Evolutionary conservation across 2,888 invertebrate species (phyloP).

Genomic region (Xestobium rufovillosum): DNA sequence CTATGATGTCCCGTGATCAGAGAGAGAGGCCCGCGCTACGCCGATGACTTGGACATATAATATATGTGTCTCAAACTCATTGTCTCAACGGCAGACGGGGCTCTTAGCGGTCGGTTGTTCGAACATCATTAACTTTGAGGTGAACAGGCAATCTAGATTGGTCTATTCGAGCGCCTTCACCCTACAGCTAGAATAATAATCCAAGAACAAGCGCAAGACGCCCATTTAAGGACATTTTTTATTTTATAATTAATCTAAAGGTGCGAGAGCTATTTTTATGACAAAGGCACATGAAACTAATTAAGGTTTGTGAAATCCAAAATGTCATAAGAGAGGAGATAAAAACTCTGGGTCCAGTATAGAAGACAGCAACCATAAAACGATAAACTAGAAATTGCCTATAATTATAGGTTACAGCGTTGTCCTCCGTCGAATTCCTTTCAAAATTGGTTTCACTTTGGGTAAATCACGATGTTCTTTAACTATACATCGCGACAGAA

Average conservation of each 20-base stretch:
- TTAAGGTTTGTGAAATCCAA: no score
- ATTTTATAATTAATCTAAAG: no score
- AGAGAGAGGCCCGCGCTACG: not conserved
- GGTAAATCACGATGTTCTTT: conserved; percentile 33
- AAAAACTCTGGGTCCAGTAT: no score
- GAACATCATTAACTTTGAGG: conserved; percentile 2
- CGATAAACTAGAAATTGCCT: conserved; percentile 39
- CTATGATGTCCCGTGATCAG: conserved; percentile 2
- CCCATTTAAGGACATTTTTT: no score
- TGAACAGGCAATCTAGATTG: not conserved
- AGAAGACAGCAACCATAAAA: no score
- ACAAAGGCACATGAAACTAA: no score
- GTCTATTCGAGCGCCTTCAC: no score
- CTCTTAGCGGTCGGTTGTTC: conserved; percentile 20
- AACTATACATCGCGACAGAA: no score
- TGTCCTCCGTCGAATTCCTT: conserved; percentile 38
- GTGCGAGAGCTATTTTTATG: no score
- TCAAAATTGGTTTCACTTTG: conserved; percentile 40
- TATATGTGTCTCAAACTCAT: conserved; percentile 32
- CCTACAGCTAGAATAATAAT: no score
- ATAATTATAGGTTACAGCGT: conserved; percentile 40
- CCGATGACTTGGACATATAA: conserved; percentile 20
- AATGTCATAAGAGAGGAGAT: no score
- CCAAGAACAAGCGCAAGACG: no score
- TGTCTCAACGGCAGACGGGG: conserved; percentile 26